Conservation (phyloP, 1,140 invertebrate genomes). For the Bathynomus jamesi region DNA sequence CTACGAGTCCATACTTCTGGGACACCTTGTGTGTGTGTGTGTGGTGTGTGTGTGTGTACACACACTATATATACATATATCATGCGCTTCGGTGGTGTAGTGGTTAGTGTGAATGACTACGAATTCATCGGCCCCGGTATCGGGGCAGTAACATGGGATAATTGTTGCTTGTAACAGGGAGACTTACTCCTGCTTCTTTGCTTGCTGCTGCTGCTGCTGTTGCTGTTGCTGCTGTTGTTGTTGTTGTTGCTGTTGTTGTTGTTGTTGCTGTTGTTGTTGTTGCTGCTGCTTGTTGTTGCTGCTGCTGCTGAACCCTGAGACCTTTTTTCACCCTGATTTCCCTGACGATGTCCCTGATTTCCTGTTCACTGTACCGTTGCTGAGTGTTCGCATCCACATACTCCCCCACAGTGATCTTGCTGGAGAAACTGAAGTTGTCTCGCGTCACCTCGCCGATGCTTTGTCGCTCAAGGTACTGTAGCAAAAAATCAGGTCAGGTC, state of each 20-base stretch:
- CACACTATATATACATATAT: no score
- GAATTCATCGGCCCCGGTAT: no score
- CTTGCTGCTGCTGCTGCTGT: no score
- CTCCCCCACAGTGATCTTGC: slow-evolving; percentile 76
- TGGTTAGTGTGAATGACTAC: no score
- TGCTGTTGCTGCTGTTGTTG: slow-evolving; percentile 12
- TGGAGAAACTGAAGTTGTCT: slow-evolving; percentile 87
- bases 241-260: slow-evolving; percentile 9
- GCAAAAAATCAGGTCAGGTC: slow-evolving; percentile 21
- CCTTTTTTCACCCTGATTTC: slow-evolving; percentile 29
- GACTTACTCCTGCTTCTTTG: neutral
- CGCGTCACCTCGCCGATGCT: slow-evolving; percentile 61
- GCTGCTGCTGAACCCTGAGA: slow-evolving; percentile 18
- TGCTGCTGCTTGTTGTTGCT: slow-evolving; percentile 13
- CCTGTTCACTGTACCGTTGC: slow-evolving; percentile 16
- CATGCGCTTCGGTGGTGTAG: no score
- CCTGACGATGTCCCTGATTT: slow-evolving; percentile 21
- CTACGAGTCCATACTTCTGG: no score
- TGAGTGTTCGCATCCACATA: slow-evolving; percentile 54
- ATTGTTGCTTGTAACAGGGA: no score
- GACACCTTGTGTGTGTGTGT: no score
- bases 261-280: slow-evolving; percentile 8
- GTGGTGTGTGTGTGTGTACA: no score
- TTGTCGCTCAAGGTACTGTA: slow-evolving; percentile 68
- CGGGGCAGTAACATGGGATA: no score